Conservation (phyloP, 2,113 vertebrate species). For the Paradoxurus hermaphroditus region DNA sequence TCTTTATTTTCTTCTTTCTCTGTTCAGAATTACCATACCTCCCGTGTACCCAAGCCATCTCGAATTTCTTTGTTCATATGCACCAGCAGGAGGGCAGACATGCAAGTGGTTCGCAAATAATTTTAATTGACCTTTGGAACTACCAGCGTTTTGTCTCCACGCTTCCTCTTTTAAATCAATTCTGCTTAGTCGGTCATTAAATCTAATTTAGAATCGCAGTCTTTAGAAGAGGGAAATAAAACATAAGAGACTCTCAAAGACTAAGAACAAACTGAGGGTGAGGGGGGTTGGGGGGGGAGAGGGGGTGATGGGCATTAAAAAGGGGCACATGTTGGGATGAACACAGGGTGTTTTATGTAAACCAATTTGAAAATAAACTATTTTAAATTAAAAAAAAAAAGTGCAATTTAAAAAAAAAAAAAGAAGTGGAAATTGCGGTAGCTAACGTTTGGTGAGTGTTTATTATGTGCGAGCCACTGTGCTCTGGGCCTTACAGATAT, state of each 20-base stretch:
- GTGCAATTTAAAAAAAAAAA: too few species aligned
- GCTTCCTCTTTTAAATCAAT: not conserved
- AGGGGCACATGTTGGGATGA: too few species aligned
- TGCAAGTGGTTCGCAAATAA: not conserved
- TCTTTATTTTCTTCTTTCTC: not conserved
- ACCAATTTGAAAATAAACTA: too few species aligned
- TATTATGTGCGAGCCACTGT: not conserved
- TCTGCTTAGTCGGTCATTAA: not conserved
- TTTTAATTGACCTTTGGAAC: not conserved
- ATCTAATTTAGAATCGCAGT: not conserved
- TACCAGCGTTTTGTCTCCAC: not conserved
- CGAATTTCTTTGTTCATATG: not conserved
- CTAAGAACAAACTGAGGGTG: too few species aligned
- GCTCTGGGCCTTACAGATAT: not conserved
- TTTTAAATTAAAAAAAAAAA: too few species aligned
- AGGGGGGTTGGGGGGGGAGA: too few species aligned
- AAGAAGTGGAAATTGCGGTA: not conserved
- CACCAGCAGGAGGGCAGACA: not conserved
- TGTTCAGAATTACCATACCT: not conserved
- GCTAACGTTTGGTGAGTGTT: not conserved
- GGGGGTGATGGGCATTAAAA: too few species aligned
- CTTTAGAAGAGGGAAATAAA: too few species aligned
- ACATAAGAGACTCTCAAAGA: too few species aligned
- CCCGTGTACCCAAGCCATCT: not conserved
- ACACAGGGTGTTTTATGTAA: too few species aligned